A percentile compares a stretch with the other conserved stretches of the same genome.
Evolutionary conservation across 2,797 vertebrate genomes (phyloP).

Genomic region (Siniperca undulata): DNA sequence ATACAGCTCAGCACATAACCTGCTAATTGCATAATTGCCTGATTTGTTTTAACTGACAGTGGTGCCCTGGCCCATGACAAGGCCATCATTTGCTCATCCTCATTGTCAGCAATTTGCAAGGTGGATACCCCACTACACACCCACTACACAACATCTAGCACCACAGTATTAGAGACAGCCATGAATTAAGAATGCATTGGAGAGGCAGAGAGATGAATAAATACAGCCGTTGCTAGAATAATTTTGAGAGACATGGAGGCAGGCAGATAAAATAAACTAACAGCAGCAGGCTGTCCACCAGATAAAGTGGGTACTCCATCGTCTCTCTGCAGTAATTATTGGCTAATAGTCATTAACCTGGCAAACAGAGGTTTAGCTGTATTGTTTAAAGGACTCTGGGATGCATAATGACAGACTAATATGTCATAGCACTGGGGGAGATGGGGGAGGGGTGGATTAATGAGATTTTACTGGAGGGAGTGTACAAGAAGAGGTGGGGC

Average conservation of each 20-base stretch:
- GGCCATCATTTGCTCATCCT: conserved; percentile 91
- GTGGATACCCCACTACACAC: conserved; percentile 63
- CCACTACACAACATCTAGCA: conserved; percentile 64
- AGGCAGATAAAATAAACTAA: conserved; percentile 90
- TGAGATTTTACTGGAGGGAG: conserved; percentile 96
- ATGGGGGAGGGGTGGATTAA: conserved; percentile 95
- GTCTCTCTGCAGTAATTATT: conserved; percentile 98
- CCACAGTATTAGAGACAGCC: conserved; percentile 53
- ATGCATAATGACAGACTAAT: conserved; percentile 99
- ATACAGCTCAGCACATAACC: conserved; percentile 79
- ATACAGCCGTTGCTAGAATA: conserved; percentile 76
- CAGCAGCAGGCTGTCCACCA: conserved; percentile 89
- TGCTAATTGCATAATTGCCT: conserved; percentile 88
- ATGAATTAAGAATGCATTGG: conserved; percentile 74
- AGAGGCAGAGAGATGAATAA: conserved; percentile 80
- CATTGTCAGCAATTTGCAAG: conserved; percentile 87
- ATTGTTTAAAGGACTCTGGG: conserved; percentile 99
- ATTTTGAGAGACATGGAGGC: conserved; percentile 83
- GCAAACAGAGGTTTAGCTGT: conserved; percentile 99
- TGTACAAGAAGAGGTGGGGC: conserved; percentile 89
- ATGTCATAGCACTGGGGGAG: conserved; percentile 97
- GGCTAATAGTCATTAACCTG: conserved; percentile 99
- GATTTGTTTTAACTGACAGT: conserved; percentile 90
- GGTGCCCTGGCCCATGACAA: conserved; percentile 90
- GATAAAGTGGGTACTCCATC: conserved; percentile 94